phyloP scores from a whole-genome alignment of 2,113 vertebrate genomes.

The Bubo blakistoni region DNA sequence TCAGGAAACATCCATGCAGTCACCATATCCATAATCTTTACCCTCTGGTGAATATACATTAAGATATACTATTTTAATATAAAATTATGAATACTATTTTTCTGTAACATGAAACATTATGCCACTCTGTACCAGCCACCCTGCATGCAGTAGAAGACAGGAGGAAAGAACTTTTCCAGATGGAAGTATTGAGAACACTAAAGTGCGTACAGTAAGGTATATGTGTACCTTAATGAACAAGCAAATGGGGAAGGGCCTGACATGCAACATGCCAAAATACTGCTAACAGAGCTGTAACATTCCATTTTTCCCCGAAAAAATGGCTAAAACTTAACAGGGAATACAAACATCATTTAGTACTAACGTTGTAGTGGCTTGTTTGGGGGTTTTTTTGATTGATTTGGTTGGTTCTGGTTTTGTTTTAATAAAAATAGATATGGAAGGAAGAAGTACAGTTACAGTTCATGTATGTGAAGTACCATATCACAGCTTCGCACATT shows the following conservation, averaged over 20 bases:
- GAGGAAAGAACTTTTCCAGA: neutral
- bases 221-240: neutral
- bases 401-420: neutral
- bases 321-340: neutral
- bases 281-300: neutral
- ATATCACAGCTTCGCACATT: fast-evolving
- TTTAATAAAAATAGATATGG: neutral
- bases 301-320: neutral
- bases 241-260: neutral
- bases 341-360: neutral
- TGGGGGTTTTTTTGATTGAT: neutral
- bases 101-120: neutral
- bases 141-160: neutral
- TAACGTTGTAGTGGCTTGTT: neutral
- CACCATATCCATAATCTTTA: neutral
- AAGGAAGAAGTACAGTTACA: neutral
- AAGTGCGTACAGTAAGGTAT: neutral
- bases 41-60: neutral
- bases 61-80: neutral
- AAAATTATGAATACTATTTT: neutral
- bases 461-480: neutral
- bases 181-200: neutral
- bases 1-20: neutral
- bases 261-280: neutral
- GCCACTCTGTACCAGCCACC: neutral